Evolutionary conservation across 2,888 invertebrate genomes (phyloP).

Genomic region (Elmis aenea): DNA sequence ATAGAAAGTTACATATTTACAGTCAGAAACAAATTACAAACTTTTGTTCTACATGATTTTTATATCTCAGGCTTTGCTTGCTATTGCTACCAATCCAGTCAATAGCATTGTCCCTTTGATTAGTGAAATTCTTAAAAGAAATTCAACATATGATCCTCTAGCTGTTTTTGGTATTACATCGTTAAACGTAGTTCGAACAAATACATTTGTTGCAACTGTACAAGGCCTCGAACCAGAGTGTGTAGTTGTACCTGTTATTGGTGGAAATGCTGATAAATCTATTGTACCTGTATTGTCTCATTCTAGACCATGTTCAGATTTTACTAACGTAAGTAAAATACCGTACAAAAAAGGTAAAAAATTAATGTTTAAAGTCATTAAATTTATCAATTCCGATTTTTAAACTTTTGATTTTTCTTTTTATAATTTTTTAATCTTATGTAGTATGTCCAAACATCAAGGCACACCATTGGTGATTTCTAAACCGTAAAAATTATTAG

Average conservation of each 20-base stretch:
- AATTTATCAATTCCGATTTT: too few relatives aligned
- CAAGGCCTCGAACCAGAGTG: conserved; percentile 58
- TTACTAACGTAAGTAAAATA: conserved; percentile 34
- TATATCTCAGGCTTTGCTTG: conserved; percentile 50
- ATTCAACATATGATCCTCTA: conserved; percentile 58
- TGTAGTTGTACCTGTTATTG: conserved; percentile 69
- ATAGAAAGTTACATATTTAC: background rate
- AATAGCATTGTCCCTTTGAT: conserved; percentile 69
- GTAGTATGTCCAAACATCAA: too few relatives aligned
- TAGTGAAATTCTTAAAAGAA: conserved; percentile 60
- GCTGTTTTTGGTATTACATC: conserved; percentile 70
- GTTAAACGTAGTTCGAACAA: conserved; percentile 67
- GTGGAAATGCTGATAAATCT: conserved; percentile 71
- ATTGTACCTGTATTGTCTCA: conserved; percentile 74
- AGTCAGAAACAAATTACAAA: background rate
- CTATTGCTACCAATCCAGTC: conserved; percentile 51
- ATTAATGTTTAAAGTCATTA: background rate
- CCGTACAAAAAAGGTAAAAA: too few relatives aligned
- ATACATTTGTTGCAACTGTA: conserved; percentile 66
- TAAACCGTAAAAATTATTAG: too few relatives aligned
- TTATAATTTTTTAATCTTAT: too few relatives aligned
- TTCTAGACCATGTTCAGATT: conserved; percentile 49
- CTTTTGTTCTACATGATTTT: too few relatives aligned
- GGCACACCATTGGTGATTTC: too few relatives aligned
- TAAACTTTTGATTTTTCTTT: too few relatives aligned